Conservation (phyloP, 2,888 invertebrate species). For the Mythimna ferrago region DNA sequence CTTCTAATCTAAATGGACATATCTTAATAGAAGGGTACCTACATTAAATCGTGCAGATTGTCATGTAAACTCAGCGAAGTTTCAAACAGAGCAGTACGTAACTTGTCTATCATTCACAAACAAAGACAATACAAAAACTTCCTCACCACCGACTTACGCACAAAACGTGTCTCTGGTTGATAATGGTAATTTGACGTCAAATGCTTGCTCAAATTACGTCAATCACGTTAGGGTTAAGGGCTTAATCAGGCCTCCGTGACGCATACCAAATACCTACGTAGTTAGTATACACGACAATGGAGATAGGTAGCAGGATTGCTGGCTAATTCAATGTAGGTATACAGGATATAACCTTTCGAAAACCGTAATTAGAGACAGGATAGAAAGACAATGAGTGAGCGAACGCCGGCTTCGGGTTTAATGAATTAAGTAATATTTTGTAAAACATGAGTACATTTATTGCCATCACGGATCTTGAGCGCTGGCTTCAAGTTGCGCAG, state of each 20-base stretch:
- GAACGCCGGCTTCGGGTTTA: too few species aligned
- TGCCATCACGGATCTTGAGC: too few species aligned
- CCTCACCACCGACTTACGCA: slow-evolving; percentile 20
- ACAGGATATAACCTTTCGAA: too few species aligned
- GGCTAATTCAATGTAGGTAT: too few species aligned
- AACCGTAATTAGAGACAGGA: too few species aligned
- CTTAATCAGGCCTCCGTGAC: slow-evolving; percentile 57
- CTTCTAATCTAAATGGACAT: background rate
- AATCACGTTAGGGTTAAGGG: slow-evolving; percentile 61
- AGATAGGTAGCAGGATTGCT: background rate
- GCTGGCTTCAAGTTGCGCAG: too few species aligned
- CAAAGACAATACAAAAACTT: slow-evolving; percentile 1
- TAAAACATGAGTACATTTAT: too few species aligned
- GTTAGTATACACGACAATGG: slow-evolving; percentile 19
- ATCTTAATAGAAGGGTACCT: background rate
- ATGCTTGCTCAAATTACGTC: slow-evolving; percentile 61
- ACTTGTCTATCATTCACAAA: background rate
- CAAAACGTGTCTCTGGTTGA: slow-evolving; percentile 32
- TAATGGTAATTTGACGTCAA: slow-evolving; percentile 61
- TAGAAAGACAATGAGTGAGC: too few species aligned
- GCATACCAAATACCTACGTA: slow-evolving; percentile 48
- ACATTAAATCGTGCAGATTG: background rate
- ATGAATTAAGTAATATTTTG: too few species aligned
- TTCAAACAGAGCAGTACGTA: background rate
- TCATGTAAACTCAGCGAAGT: background rate